These are phyloP conservation scores for Trachythela sp. DNA, from an alignment of 64 coral and sea anemone species.

Conservation along the genomic window DNA sequence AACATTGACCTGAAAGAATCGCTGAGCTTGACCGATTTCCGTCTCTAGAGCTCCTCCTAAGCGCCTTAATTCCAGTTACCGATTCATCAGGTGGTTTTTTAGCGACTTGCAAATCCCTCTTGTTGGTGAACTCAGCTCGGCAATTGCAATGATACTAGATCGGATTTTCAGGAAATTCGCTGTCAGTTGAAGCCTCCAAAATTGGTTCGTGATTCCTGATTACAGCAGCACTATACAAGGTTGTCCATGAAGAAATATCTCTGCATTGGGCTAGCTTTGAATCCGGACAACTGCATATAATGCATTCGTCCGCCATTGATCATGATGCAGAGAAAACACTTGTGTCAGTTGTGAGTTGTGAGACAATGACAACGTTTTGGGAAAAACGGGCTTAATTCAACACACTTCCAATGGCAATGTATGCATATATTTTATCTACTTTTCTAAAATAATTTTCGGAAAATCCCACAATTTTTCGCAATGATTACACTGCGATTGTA, in stretches of 20 bases:
- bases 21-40: too few species aligned
- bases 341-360: neutral
- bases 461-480: neutral
- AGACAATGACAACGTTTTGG: neutral
- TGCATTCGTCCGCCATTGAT: too few species aligned
- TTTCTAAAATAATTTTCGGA: neutral
- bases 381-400: neutral
- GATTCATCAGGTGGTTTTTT: too few species aligned
- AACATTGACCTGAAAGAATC: too few species aligned
- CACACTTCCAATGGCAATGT: neutral
- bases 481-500: too few species aligned
- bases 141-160: slow-evolving; percentile 57
- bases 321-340: neutral
- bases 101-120: slow-evolving; percentile 52
- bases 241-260: slow-evolving; percentile 40
- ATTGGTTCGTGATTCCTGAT: slow-evolving; percentile 34
- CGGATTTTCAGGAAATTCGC: slow-evolving; percentile 44
- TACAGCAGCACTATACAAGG: slow-evolving; percentile 23
- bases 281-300: slow-evolving; percentile 32
- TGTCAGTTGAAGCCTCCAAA: slow-evolving; percentile 41
- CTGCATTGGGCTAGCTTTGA: slow-evolving; percentile 15
- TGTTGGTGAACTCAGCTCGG: slow-evolving; percentile 57
- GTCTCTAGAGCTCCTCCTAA: too few species aligned
- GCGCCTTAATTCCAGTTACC: neutral
- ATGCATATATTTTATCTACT: neutral